Conservation (phyloP, 2,888 invertebrate species). For the Drosophila limbata region DNA sequence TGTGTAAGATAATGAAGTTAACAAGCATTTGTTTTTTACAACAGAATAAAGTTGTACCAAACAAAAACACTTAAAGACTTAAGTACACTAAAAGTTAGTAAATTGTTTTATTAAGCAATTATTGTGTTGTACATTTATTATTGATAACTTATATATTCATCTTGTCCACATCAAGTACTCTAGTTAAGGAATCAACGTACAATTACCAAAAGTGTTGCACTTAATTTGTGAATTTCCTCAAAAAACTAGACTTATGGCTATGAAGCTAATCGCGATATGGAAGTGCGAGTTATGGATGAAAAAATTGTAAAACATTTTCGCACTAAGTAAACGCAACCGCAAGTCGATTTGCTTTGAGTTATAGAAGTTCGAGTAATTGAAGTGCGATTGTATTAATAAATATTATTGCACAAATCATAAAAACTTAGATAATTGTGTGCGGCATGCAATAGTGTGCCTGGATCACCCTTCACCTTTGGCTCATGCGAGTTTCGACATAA, state of each 20-base stretch:
- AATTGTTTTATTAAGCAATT: neutral
- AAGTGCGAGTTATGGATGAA: neutral
- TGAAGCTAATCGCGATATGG: neutral
- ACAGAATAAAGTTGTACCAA: neutral
- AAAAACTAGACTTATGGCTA: neutral
- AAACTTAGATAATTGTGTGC: slow-evolving; percentile 9
- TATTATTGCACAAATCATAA: slow-evolving; percentile 13
- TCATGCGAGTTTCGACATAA: slow-evolving; percentile 81
- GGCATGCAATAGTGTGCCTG: slow-evolving; percentile 14
- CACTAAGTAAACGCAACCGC: neutral
- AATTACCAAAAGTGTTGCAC: neutral
- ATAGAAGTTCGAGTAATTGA: slow-evolving; percentile 1
- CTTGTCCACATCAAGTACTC: neutral
- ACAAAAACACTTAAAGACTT: neutral
- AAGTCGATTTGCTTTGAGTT: slow-evolving; percentile 1
- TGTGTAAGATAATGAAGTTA: too few species aligned
- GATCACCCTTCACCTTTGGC: slow-evolving; percentile 51
- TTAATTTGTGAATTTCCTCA: neutral
- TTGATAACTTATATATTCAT: neutral
- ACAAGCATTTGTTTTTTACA: neutral
- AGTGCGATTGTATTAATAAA: slow-evolving; percentile 14
- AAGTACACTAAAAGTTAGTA: neutral
- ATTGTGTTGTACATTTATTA: neutral
- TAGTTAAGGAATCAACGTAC: neutral
- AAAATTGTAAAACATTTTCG: slow-evolving; percentile 12